Base-by-base conservation (phyloP, 2,797 vertebrate species). In the Meriones psammophilus region DNA sequence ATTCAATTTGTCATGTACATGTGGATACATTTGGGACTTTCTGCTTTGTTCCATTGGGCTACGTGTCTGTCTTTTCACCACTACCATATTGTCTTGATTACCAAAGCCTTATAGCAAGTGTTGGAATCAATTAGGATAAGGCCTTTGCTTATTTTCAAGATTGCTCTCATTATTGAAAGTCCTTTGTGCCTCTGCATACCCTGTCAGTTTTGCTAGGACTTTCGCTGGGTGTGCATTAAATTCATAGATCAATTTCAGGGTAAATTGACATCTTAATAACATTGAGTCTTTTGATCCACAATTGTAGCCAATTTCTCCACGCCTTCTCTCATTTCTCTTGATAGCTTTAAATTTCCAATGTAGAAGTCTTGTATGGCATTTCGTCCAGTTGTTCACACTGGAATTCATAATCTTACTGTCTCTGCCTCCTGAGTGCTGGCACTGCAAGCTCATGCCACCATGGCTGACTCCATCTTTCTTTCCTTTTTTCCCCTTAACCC, bases 11-110 rank as follows among this genome's bases (percentile, higher is more conserved):
- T n/a, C 26, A 1, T 8, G 33, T 60, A 5, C 30, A 14, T 39
- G 17, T 56, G n/a, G 39, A 3, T 76, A 24, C 76, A 1, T 76
- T 91, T 62, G 68, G 33, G 50, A 22, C 30, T 50, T 93, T 91
- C 60, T 95, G 36, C 66, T 85, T 46, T 90, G 13, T 68, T 83
- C 22, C 30, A 3, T 46, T 80, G 33, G 54, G 50, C 66, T 85
- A 33, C 30, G 18, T 71, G 60, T 77, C 66, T 91, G 1, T 68
- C 77, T 90, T 91, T 93, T 39, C 39, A 62, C 60, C 76, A 91
- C 8, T 62, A 83, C 33, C 83, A 93, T 76, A 91, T 69, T 83
- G 20, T 88, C 76, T 88, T 88, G 76, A 91, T 93, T 91, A 69
- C 60, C 33, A 50, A 68, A 81, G 14, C 28, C 68, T 76, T 76